These are phyloP conservation scores for Erpobdella octoculata DNA, from an alignment of 2,888 invertebrate species.

Conservation along the genomic window DNA sequence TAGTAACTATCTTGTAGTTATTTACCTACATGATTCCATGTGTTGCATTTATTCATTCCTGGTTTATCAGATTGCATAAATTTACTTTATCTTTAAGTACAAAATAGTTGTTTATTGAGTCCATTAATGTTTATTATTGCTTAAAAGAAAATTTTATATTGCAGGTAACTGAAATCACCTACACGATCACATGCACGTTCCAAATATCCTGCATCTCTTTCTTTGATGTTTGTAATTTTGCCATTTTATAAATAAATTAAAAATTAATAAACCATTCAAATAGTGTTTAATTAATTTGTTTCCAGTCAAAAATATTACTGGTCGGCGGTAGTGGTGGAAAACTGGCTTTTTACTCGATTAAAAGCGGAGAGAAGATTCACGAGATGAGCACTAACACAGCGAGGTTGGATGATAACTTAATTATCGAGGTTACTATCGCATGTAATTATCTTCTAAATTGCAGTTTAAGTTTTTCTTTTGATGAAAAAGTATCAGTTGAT, in stretches of 20 bases:
- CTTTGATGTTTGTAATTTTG: background rate
- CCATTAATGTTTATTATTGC: background rate
- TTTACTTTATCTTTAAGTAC: background rate
- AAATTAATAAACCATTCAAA: too few species aligned
- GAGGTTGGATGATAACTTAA: conserved; percentile 40
- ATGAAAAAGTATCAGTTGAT: too few species aligned
- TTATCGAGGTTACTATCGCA: background rate
- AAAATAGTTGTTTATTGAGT: background rate
- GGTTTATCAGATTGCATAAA: background rate
- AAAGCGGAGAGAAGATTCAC: conserved; percentile 36
- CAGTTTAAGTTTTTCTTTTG: too few species aligned
- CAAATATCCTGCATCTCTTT: background rate
- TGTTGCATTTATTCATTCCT: background rate
- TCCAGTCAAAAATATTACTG: conserved; percentile 52
- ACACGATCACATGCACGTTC: background rate
- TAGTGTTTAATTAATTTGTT: too few species aligned
- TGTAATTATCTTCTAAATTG: too few species aligned
- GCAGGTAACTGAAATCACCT: background rate
- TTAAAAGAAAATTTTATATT: too few species aligned
- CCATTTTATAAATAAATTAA: background rate
- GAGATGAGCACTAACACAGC: conserved; percentile 39
- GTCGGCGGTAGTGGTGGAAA: conserved; percentile 62
- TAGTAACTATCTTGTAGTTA: too few species aligned
- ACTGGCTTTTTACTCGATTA: conserved; percentile 31
- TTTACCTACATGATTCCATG: too few species aligned